Base-by-base conservation (phyloP, 2,113 vertebrate species). In the Origma solitaria region DNA sequence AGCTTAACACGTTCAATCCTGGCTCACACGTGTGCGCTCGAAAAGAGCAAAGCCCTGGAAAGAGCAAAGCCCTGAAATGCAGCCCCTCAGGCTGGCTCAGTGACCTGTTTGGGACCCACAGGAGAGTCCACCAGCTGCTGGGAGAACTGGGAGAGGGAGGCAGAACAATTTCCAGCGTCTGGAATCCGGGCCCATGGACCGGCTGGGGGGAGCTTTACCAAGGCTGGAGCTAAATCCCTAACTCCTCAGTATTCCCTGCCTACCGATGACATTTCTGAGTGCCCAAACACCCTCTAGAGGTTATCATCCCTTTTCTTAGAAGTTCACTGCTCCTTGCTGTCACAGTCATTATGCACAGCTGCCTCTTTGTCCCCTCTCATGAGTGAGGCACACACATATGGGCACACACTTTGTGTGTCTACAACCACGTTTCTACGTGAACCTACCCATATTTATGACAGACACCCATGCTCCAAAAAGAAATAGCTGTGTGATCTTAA, bases 191-290 rank as follows among this genome's bases (percentile, higher is more conserved):
- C 66, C 82, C 21, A 22, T 4, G 66, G 53, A 56, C 23, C 66
- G 1, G 2, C 78, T 53, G 71, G 3, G 57, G 57, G n/a, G 57
- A 38, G 45, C 33, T 38, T 61, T 15, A 44, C 33, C 22, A 40
- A 33, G 27, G 10, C 68, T 64, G 50, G 1, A 78, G 40, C 22
- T 69, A 47, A 44, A 22, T 7, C 54, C 4, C 1, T 38, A 85
- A 85, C 76, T 56, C 0, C 14, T 62, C 86, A 84, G 57, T 91
- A 51, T 64, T 91, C 76, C 78, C 58, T 80, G 83, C 69, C 62
- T 72, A 38, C 6, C 73, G 61, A 51, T 89, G 92, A 86, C 80
- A 79, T 40, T 94, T 86, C 83, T 92, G 82, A 95, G 77, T 79
- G 53, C 79, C 73, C 79, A 83, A 56, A 81, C 49, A 70, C 82